A percentile compares a stretch with the other conserved stretches of the same genome.
These are phyloP conservation scores for Gari tellinella DNA, from an alignment of 2,888 invertebrate genomes.

Conservation along the genomic window DNA sequence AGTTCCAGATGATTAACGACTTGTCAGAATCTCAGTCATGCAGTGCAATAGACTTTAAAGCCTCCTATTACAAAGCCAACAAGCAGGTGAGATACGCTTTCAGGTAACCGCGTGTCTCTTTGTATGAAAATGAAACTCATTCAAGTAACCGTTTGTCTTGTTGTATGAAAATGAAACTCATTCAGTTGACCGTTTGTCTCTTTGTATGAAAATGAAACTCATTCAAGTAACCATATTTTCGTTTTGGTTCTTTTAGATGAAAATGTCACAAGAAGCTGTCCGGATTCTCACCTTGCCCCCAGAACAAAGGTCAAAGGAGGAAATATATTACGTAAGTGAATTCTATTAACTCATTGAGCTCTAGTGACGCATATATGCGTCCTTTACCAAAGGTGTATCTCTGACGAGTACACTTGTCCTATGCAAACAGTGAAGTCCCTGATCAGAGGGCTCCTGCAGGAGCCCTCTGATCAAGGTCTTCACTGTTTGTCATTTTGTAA, in stretches of 20 bases:
- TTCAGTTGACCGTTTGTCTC: too few species aligned
- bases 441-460: too few species aligned
- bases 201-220: too few species aligned
- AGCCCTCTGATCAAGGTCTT: too few species aligned
- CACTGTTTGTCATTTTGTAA: too few species aligned
- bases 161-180: too few species aligned
- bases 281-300: constrained; percentile 73
- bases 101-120: constrained; percentile 57
- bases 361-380: too few species aligned
- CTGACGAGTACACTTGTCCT: too few species aligned
- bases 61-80: constrained; percentile 75
- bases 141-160: too few species aligned
- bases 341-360: too few species aligned
- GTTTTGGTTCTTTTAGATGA: constrained; percentile 65
- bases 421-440: too few species aligned
- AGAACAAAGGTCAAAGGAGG: constrained; percentile 67
- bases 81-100: constrained; percentile 68
- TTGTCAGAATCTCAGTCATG: constrained; percentile 28
- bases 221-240: too few species aligned
- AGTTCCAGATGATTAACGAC: constrained; percentile 58
- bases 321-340: constrained; percentile 74
- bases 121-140: not conserved
- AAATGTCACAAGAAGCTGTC: constrained; percentile 75
- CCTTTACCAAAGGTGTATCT: not conserved
- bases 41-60: constrained; percentile 74